Evolutionary conservation across 2,797 vertebrate species (phyloP), one percentile per base, ranked within the genome.

Genomic region (Rhynchotus rufescens): DNA sequence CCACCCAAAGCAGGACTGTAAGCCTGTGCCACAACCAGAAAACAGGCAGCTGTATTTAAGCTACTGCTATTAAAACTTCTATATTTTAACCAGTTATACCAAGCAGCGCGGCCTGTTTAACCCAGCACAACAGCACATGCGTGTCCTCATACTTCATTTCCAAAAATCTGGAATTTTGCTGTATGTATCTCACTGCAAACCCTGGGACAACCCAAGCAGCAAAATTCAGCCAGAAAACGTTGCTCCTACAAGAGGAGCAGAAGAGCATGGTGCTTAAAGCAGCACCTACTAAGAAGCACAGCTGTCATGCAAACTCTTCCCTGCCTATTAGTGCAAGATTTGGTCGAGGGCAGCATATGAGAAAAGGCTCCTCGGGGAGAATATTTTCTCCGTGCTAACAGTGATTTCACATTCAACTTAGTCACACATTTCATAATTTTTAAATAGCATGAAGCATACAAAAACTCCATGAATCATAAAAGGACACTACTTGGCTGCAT

Each of bases 1-100:
- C 61, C 72, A 67, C 56, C 91, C 74, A 74, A 78, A 80, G 74
- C 51, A 89, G 6, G 45, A 69, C 57, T 80, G 78, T 82, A 60
- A 84, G 78, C 66, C 81, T 62, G 80, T 65, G 72, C 78, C 76
- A 87, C 75, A 68, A 86, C 78, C 90, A 92, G 65, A 69, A 85
- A 90, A 36, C 54, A 76, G 67, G 72, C 36, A 80, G 38, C 64
- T 69, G 21, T 2, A 9, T 71, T 85, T 61, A 86, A 80, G 36
- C 62, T 64, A 80, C 9, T 90, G 44, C 28, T 74, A 30, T 45
- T 75, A 68, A 84, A 10, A 30, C 28, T 72, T 57, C 11, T 8
- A 2, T 40, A 36, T 49, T 75, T 86, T 28, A 76, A 17, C 66
- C 38, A 47, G 65, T 71, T 10, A 52, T 81, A 71, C 11, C 9